Percentiles rank a stretch among this genome's conserved stretches.
phyloP scores from a whole-genome alignment of 2,888 invertebrate species.

The Lottia gigantea region DNA sequence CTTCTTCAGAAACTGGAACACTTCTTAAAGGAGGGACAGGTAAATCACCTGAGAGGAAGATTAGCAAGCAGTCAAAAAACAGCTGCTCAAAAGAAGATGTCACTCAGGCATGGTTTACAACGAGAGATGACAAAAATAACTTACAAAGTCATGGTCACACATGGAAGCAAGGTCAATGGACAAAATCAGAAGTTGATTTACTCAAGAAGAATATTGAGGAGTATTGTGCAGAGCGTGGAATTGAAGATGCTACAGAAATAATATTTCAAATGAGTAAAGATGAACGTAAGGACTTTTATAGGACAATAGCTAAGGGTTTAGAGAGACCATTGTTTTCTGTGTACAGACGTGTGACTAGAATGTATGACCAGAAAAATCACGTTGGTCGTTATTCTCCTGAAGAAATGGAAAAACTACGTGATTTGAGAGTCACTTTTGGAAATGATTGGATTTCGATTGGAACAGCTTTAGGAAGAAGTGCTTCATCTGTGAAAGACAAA shows the following conservation, averaged over 20 bases:
- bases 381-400: slow-evolving; percentile 69
- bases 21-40: neutral
- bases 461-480: slow-evolving; percentile 68
- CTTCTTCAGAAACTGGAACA: neutral
- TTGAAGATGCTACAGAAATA: slow-evolving; percentile 67
- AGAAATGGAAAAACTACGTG: slow-evolving; percentile 66
- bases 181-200: slow-evolving; percentile 68
- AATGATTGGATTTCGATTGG: slow-evolving; percentile 71
- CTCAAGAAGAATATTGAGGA: slow-evolving; percentile 67
- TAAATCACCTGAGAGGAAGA: slow-evolving; percentile 9
- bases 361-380: slow-evolving; percentile 71
- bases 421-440: slow-evolving; percentile 68
- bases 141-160: slow-evolving; percentile 66
- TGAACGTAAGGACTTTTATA: slow-evolving; percentile 70
- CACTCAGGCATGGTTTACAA: slow-evolving; percentile 70
- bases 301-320: slow-evolving; percentile 68
- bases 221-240: slow-evolving; percentile 67
- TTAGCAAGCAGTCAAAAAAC: slow-evolving; percentile 14
- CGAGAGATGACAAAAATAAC: slow-evolving; percentile 68
- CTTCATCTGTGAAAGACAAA: slow-evolving; percentile 70
- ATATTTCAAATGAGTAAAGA: slow-evolving; percentile 71
- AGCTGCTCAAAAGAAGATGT: slow-evolving; percentile 45
- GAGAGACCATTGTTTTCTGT: slow-evolving; percentile 70
- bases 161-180: slow-evolving; percentile 71
- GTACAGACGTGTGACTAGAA: slow-evolving; percentile 69